phyloP scores from a whole-genome alignment of 1,140 invertebrate species.

The Zelostemma sp. region DNA sequence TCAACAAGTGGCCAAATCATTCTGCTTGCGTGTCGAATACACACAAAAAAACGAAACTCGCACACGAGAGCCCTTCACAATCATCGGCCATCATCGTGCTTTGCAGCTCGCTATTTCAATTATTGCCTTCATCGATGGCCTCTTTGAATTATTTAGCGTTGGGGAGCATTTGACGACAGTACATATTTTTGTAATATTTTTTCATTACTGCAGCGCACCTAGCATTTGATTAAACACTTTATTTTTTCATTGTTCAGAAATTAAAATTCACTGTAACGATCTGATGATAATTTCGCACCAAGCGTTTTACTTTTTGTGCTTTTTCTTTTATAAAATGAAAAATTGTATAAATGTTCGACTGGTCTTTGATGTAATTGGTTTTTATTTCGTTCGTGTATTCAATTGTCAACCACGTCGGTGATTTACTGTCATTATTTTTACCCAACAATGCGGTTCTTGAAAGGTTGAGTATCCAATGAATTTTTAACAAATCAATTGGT shows the following conservation, averaged over 20 bases:
- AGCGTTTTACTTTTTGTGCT: no score
- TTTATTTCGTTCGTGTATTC: background rate
- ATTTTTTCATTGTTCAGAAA: no score
- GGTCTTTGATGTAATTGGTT: no score
- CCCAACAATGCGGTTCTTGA: constrained; percentile 16
- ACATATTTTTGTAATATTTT: no score
- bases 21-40: constrained; percentile 51
- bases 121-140: constrained; percentile 33
- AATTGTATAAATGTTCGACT: no score
- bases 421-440: constrained; percentile 38
- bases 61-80: constrained; percentile 19
- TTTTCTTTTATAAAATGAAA: no score
- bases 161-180: constrained; percentile 21
- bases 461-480: constrained; percentile 36
- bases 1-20: constrained; percentile 69
- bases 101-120: constrained; percentile 30
- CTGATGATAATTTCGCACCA: no score
- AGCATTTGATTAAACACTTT: no score
- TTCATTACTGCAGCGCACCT: no score
- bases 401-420: constrained; percentile 3
- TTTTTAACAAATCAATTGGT: constrained; percentile 43
- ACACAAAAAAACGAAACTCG: constrained; percentile 40
- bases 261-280: no score
- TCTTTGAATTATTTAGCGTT: constrained; percentile 23
- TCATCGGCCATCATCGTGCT: constrained; percentile 38